Conservation (phyloP, 2,113 vertebrate genomes). For the Xenopus borealis region DNA sequence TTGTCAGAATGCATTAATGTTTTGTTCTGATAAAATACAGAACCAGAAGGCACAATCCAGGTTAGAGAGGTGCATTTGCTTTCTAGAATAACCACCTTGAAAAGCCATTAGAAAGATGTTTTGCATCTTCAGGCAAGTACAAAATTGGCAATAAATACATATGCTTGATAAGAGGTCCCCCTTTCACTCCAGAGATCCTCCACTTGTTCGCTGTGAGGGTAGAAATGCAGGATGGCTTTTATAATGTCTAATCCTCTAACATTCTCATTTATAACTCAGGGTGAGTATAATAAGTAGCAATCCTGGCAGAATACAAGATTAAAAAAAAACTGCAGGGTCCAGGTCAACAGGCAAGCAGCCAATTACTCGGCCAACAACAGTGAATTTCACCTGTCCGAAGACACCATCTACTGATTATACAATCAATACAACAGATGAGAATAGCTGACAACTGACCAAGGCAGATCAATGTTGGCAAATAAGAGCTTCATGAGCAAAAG, state of each 20-base stretch:
- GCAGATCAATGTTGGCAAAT: conserved; percentile 98
- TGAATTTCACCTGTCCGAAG: conserved; percentile 96
- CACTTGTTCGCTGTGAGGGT: conserved; percentile 57
- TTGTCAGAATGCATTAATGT: too few relatives aligned
- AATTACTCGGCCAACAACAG: conserved; percentile 96
- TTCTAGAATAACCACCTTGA: too few relatives aligned
- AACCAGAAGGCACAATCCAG: too few relatives aligned
- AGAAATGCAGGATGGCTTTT: conserved; percentile 75
- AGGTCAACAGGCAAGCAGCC: conserved; percentile 93
- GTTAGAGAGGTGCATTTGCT: too few relatives aligned
- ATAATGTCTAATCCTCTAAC: conserved; percentile 74
- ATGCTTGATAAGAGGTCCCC: too few relatives aligned
- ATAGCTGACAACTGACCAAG: conserved; percentile 97
- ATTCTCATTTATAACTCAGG: conserved; percentile 63
- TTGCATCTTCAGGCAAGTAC: too few relatives aligned
- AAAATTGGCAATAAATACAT: too few relatives aligned
- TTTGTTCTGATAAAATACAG: too few relatives aligned
- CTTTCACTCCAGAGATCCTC: conserved; percentile 48
- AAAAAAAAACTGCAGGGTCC: conserved; percentile 74
- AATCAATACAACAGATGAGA: conserved; percentile 98
- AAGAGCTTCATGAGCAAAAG: conserved; percentile 93
- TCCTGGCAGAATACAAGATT: conserved; percentile 68
- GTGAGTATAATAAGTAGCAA: conserved; percentile 69
- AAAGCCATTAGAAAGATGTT: too few relatives aligned
- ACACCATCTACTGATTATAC: conserved; percentile 95